Base-by-base conservation (phyloP, 2,888 invertebrate species). In the Apotomis turbidana region DNA sequence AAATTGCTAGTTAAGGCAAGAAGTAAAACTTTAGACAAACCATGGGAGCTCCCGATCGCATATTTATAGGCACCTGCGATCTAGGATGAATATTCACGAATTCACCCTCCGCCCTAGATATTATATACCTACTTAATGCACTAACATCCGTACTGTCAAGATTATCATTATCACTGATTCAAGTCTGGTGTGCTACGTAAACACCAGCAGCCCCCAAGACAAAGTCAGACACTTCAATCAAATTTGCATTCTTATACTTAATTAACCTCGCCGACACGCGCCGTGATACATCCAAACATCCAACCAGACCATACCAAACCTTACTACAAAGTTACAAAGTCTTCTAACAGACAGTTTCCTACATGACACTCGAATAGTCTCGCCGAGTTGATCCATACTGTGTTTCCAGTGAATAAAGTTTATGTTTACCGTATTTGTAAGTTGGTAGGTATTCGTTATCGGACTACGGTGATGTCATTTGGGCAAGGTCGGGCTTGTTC, bases 391-490 rank as follows among this genome's bases (percentile, higher is more conserved):
- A 57, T 52, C 57, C 15, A 10, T 5, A 8, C 36, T 4, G 4
- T 72, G 13, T 59, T 3, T 0, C 6, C 4, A 27, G 15, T n/a
- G 15, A 10, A 36, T 63, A 72, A n/a, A 13, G 63, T 68, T 15
- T n/a, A 57, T 12, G 10, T 3, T 4, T 41, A 57, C 46, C 6
- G 62, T 9, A 49, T 51, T 27, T 44, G n/a, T 54, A 51, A 13
- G 13, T 62, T 55, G 54, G 36, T 57, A 15, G 54, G 36, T 57
- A 15, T 52, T 51, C 44, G 60, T 74, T 67, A 73, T 74, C 76
- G 61, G 71, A 36, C 74, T 78, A 79, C 77, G 71, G 49, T 83
- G 79, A 82, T 78, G 83, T 82, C 81, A 82, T 41, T 76, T 77
- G 76, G 78, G 81, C 77, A 77, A 71, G 77, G 77, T 76, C 75